Evolutionary conservation across 2,113 vertebrate genomes (phyloP).

Genomic region (Pseudopipra pipra): DNA sequence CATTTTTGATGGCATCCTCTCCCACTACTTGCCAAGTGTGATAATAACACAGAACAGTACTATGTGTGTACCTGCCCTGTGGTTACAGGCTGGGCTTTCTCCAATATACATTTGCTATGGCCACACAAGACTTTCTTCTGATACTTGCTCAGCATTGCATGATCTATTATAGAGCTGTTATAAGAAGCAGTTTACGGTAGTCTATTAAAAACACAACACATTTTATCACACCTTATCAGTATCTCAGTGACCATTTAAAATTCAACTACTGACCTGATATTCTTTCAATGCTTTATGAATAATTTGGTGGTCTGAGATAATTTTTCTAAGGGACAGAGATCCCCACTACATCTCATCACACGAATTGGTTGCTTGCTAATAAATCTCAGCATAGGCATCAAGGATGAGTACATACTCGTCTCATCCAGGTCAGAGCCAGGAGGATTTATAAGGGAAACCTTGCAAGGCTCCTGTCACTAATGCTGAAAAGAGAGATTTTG

Average conservation of each 20-base stretch:
- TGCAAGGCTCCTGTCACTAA: neutral
- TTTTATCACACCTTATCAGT: conserved; percentile 22
- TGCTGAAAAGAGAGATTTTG: neutral
- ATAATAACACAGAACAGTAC: neutral
- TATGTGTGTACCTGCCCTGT: neutral
- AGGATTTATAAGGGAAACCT: neutral
- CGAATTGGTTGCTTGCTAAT: neutral
- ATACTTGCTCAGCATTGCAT: neutral
- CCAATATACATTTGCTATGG: neutral
- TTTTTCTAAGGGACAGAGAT: conserved; percentile 8
- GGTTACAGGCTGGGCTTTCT: neutral
- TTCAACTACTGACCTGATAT: neutral
- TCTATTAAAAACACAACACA: neutral
- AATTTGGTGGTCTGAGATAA: neutral
- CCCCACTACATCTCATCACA: neutral
- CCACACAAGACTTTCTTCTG: neutral
- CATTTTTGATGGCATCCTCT: neutral
- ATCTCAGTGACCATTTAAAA: conserved; percentile 19
- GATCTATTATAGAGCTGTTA: neutral
- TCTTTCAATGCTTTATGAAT: neutral
- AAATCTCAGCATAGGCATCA: conserved; percentile 12
- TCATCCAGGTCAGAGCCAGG: neutral
- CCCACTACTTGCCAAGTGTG: neutral
- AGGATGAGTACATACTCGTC: neutral
- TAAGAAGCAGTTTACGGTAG: neutral